Evolutionary conservation across 2,888 invertebrate genomes (phyloP), one percentile per base, ranked within the genome.

Genomic region (Watsonalla binaria): DNA sequence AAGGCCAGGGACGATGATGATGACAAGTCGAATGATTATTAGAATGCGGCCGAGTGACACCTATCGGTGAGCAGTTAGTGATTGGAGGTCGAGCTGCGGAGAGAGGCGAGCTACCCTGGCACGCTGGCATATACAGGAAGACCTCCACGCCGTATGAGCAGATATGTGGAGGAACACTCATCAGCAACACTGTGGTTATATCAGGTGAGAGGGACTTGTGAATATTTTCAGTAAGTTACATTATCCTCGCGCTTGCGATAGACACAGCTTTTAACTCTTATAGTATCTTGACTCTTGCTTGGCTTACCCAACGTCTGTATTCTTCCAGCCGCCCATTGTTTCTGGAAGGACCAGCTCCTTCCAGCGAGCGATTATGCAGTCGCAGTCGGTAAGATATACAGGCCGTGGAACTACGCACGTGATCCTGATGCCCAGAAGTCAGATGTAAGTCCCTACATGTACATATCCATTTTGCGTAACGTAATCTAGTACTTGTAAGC

Each of bases 141-240:
- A 70, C 74, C 6, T 67, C 76, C 8, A 78, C 66, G 0, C 70
- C 80, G 0, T 89, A 85, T 80, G 77, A 60, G 57, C 91, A 90
- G 62, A 89, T 90, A 58, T 93, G 93, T 57, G 92, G 92, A 0
- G 92, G 92, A 0, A 87, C 89, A 0, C 72, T 92, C 2, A 82
- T 92, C 55, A 78, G 66, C 49, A 69, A 57, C 8, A 72, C 63
- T 0, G 61, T 71, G 0, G 70, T 79, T 6, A 66, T 82, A 46
- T 75, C 78, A 51, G 79, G 77, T 78, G 53, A n/a, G n/a, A n/a
- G n/a, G n/a, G n/a, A n/a, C n/a, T n/a, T n/a, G n/a, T n/a, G n/a
- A n/a, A n/a, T n/a, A n/a, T n/a, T n/a, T n/a, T n/a, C n/a, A n/a
- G n/a, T n/a, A n/a, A n/a, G n/a, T n/a, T n/a, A n/a, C n/a, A n/a